These are phyloP conservation scores for Agapetus fuscipes DNA, from an alignment of 2,888 invertebrate species.

Conservation along the genomic window DNA sequence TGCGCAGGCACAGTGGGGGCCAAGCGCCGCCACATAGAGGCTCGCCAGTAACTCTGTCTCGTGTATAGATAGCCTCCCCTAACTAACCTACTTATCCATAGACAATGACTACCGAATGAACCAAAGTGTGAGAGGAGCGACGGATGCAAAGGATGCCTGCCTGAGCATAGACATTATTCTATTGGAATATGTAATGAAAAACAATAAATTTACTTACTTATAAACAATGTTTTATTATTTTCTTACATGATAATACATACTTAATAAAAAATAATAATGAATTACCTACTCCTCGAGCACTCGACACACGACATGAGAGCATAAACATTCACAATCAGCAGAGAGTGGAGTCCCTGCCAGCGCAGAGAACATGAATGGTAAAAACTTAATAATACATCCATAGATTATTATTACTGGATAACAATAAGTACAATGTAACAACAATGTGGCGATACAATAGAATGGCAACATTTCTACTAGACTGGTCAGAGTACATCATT, in stretches of 20 bases:
- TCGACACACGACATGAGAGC: too few species aligned
- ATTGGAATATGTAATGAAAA: conserved; percentile 50
- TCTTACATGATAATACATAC: too few species aligned
- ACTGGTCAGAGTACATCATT: conserved; percentile 5
- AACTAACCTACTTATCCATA: conserved; percentile 19
- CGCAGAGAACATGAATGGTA: conserved; percentile 1
- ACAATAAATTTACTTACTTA: conserved; percentile 27
- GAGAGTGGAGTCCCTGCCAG: neutral
- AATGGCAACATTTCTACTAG: conserved; percentile 11
- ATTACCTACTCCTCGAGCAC: too few species aligned
- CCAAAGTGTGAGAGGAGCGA: conserved; percentile 4
- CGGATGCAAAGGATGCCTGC: conserved; percentile 26
- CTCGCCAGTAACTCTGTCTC: conserved; percentile 4
- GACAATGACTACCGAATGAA: conserved; percentile 16
- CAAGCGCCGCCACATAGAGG: neutral
- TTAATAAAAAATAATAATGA: too few species aligned
- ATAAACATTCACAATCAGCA: neutral
- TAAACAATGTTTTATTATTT: conserved; percentile 17
- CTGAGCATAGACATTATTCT: conserved; percentile 43
- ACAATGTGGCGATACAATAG: conserved; percentile 11
- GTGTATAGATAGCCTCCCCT: conserved; percentile 7
- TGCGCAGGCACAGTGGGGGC: conserved; percentile 1
- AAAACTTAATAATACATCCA: conserved; percentile 11
- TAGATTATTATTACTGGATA: conserved; percentile 7
- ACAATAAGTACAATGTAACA: conserved; percentile 14